These are phyloP conservation scores for Alouatta palliata DNA, from an alignment of 2,113 vertebrate genomes.

Conservation along the genomic window DNA sequence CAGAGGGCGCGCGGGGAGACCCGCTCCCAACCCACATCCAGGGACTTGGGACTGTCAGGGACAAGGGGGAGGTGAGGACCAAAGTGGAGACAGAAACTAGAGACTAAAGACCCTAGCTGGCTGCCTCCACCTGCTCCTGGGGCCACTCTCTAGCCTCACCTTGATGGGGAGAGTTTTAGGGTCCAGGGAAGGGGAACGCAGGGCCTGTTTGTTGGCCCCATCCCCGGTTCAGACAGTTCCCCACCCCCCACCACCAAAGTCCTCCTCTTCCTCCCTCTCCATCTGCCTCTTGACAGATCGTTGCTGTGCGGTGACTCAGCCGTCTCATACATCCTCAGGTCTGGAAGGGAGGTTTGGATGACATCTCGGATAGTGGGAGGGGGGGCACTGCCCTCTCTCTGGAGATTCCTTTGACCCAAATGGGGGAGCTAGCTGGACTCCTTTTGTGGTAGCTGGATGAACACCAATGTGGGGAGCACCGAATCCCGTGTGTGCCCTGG, in stretches of 20 bases:
- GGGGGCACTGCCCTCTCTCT: not conserved
- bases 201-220: not conserved
- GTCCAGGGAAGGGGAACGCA: not conserved
- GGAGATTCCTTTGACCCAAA: not conserved
- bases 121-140: not conserved
- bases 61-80: not conserved
- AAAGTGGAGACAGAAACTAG: not conserved
- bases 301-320: slow-evolving; percentile 66
- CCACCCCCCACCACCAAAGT: not conserved
- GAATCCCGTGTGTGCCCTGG: not conserved
- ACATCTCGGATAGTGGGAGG: not conserved
- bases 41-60: not conserved
- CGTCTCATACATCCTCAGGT: not conserved
- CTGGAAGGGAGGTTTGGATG: not conserved
- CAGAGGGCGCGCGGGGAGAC: slow-evolving; percentile 56
- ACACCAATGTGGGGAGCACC: not conserved
- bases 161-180: not conserved
- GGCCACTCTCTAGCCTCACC: not conserved
- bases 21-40: not conserved
- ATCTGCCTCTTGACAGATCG: slow-evolving; percentile 64
- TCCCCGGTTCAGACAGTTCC: not conserved
- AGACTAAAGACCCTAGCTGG: not conserved
- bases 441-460: not conserved
- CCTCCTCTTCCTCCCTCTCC: slow-evolving; percentile 40
- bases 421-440: not conserved